phyloP scores from a whole-genome alignment of 2,113 vertebrate genomes.

The Amphiprion ocellaris region DNA sequence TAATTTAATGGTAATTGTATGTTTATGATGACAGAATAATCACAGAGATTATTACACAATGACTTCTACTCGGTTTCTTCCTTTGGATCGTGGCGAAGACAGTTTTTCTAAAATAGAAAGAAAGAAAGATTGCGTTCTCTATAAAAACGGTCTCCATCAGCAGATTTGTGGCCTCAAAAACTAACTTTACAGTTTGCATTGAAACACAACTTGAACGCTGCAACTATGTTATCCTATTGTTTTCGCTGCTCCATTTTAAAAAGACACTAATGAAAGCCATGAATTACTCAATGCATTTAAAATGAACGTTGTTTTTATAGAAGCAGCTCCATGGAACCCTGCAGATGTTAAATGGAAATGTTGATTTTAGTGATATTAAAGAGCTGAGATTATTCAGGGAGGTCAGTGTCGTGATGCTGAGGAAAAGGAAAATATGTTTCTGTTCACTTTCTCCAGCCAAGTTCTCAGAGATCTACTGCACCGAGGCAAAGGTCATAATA shows the following conservation, averaged over 20 bases:
- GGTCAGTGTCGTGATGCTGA: background rate
- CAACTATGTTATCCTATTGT: background rate
- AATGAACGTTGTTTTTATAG: background rate
- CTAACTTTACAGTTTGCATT: too few relatives aligned
- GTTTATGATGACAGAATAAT: background rate
- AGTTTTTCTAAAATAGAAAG: background rate
- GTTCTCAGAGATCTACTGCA: too few relatives aligned
- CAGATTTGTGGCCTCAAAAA: too few relatives aligned
- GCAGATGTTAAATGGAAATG: too few relatives aligned
- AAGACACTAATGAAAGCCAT: background rate
- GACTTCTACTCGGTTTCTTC: background rate
- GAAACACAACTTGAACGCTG: background rate
- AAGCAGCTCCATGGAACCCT: too few relatives aligned
- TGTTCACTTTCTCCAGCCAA: too few relatives aligned
- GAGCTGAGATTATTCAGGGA: background rate
- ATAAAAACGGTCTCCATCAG: too few relatives aligned
- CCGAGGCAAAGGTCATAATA: background rate
- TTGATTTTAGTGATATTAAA: too few relatives aligned
- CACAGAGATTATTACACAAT: conserved; percentile 1
- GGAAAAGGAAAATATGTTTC: too few relatives aligned
- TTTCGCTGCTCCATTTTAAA: background rate
- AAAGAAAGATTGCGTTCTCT: too few relatives aligned
- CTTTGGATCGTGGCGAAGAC: background rate
- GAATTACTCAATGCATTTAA: background rate
- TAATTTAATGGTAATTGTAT: conserved; percentile 2